Base-by-base conservation (phyloP, 2,113 vertebrate species). In the Dromaius novaehollandiae region DNA sequence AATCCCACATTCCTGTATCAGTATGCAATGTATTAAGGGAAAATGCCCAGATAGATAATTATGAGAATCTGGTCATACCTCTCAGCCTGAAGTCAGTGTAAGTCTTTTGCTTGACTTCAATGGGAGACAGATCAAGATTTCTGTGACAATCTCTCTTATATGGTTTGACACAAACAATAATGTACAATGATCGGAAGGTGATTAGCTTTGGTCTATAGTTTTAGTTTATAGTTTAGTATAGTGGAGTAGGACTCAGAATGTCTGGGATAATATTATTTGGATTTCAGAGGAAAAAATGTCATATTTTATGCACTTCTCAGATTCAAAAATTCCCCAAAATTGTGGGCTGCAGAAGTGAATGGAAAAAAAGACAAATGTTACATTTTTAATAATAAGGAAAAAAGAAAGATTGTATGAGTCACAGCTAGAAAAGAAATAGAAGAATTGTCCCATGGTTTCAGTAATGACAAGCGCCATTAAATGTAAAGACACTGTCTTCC, bases 81-180 rank as follows among this genome's bases (percentile, higher is more conserved):
- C 17, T 53, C n/a, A 86, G 9, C 2, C 38, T 81, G 28, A 51
- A 74, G 2, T 2, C 32, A 46, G 7, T 3, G 19, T 7, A 53
- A 34, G 24, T 15, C 36, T 68, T 7, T 4, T 11, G 8, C 53
- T 50, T 64, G 20, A 17, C 7, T 65, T 71, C 24, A 18, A 8
- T 18, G 12, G 21, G 44, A 82, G 58, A 75, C 10, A 32, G 14
- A n/a, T 6, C 4, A 63, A 4, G 19, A 53, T 1, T 51, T 0
- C 19, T 0, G 12, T 22, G 26, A 2, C 19, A 50, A 30, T 6
- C 69, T 9, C 12, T 76, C 2, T 0, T 17, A 8, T 61, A 40
- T 10, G 3, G 2, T 11, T 69, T 77, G 34, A 80, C 55, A 21
- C 2, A 32, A 11, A 40, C n/a, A 74, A 36, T 19, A 19, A 38